Percentiles rank a stretch among this genome's conserved stretches.
phyloP scores from a whole-genome alignment of 2,113 vertebrate genomes.

The Mirounga angustirostris region DNA sequence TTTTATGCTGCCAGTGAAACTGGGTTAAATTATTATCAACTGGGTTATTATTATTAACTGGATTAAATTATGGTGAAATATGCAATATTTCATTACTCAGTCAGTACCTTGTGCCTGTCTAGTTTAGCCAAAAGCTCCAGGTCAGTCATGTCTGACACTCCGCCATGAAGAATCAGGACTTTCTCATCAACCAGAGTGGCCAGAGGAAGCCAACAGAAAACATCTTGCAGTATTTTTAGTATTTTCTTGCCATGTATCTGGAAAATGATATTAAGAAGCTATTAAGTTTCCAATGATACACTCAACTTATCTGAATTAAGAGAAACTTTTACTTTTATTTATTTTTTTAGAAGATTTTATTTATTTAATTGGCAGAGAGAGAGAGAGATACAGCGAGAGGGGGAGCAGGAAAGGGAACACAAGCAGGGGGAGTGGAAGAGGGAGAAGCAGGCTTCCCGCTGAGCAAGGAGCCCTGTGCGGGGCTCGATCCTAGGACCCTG shows the following conservation, averaged over 20 bases:
- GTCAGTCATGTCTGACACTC: slow-evolving; percentile 94
- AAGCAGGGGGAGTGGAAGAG: too few species aligned
- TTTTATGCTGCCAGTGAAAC: background rate
- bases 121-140: slow-evolving; percentile 90
- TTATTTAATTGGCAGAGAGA: too few species aligned
- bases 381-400: too few species aligned
- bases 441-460: too few species aligned
- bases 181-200: slow-evolving; percentile 95
- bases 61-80: background rate
- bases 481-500: too few species aligned
- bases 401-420: too few species aligned
- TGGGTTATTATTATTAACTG: background rate
- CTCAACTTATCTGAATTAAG: background rate
- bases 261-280: slow-evolving; percentile 33
- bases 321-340: background rate
- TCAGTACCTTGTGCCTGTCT: slow-evolving; percentile 92
- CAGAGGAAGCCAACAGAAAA: slow-evolving; percentile 96
- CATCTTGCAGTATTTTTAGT: slow-evolving; percentile 92
- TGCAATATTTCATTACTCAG: background rate
- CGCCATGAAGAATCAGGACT: slow-evolving; percentile 94
- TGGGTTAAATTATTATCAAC: background rate
- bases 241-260: slow-evolving; percentile 95
- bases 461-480: too few species aligned
- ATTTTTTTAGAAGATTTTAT: too few species aligned
- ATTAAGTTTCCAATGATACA: background rate